These are phyloP conservation scores for Thymelicus lineola DNA, from an alignment of 2,888 invertebrate species.

Conservation along the genomic window DNA sequence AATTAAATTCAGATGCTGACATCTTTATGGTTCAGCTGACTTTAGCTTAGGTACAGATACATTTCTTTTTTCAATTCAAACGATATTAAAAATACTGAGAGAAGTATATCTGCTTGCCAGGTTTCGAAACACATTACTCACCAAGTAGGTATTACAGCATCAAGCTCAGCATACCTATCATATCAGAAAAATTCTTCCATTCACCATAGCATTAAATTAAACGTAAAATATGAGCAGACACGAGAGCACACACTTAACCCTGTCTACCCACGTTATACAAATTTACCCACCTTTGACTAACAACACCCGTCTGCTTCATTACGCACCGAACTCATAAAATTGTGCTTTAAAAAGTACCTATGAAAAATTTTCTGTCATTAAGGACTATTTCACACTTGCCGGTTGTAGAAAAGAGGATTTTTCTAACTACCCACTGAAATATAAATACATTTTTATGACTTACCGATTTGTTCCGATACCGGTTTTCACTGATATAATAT, in stretches of 20 bases:
- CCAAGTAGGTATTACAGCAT: no score
- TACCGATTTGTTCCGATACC: no score
- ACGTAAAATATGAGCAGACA: conserved; percentile 35
- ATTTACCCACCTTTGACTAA: conserved; percentile 19
- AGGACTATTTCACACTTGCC: conserved; percentile 16
- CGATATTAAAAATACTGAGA: no score
- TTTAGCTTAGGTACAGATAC: no score
- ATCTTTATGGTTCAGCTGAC: no score
- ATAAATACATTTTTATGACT: not conserved
- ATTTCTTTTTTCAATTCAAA: no score
- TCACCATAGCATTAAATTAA: conserved; percentile 31
- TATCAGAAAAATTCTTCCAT: not conserved
- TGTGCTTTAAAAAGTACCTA: conserved; percentile 32
- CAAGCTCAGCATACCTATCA: not conserved
- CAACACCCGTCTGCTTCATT: conserved; percentile 39
- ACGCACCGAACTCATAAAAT: conserved; percentile 37
- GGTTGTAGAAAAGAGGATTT: not conserved
- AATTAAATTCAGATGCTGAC: no score
- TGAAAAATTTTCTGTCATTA: conserved; percentile 32
- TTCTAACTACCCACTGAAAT: no score
- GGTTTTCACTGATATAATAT: no score
- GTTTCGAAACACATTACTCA: no score
- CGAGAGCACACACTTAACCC: conserved; percentile 27
- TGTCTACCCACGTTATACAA: conserved; percentile 30
- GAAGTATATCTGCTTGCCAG: no score